These are phyloP conservation scores for Cyaniris semiargus DNA, from an alignment of 2,888 invertebrate genomes.

Conservation along the genomic window DNA sequence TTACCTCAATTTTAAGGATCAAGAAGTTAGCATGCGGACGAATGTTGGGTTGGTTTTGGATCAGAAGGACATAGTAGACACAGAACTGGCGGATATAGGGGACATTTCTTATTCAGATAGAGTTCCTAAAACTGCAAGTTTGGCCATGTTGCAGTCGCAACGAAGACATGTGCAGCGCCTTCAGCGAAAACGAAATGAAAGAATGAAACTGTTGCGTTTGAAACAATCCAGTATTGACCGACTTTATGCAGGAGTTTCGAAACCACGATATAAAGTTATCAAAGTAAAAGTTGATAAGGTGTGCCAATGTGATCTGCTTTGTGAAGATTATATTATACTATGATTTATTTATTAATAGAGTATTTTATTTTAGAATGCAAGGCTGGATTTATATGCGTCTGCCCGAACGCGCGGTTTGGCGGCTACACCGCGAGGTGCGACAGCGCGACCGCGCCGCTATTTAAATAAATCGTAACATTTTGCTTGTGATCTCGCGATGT, in stretches of 20 bases:
- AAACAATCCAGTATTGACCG: constrained; percentile 52
- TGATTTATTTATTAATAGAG: background rate
- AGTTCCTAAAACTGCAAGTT: constrained; percentile 59
- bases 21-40: constrained; percentile 62
- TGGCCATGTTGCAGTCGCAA: constrained; percentile 60
- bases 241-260: constrained; percentile 52
- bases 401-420: too few relatives aligned
- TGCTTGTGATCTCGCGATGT: too few relatives aligned
- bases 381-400: too few relatives aligned
- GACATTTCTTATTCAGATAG: constrained; percentile 47
- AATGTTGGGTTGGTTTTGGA: constrained; percentile 75
- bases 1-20: constrained; percentile 66
- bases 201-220: constrained; percentile 54
- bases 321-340: background rate
- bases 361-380: background rate
- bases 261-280: constrained; percentile 42
- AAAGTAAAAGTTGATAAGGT: background rate
- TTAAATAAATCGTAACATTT: too few relatives aligned
- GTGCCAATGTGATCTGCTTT: background rate
- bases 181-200: constrained; percentile 53
- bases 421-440: too few relatives aligned
- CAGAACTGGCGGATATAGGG: constrained; percentile 50
- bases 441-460: too few relatives aligned
- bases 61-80: constrained; percentile 76
- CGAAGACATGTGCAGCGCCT: constrained; percentile 58